These are phyloP conservation scores for Drosophila punjabiensis DNA, from an alignment of 1,140 invertebrate genomes.

Conservation along the genomic window DNA sequence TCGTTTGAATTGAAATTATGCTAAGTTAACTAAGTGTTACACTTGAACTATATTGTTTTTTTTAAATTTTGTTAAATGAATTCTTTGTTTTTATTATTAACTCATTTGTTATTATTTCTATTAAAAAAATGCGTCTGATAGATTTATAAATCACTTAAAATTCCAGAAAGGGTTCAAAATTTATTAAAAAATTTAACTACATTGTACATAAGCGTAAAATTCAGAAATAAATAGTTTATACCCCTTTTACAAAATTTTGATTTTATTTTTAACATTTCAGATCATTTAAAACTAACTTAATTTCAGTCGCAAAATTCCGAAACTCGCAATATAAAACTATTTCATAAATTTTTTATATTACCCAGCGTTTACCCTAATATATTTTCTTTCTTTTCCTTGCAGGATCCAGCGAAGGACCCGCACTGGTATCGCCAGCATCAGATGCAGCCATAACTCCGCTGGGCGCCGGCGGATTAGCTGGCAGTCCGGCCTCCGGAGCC, in stretches of 20 bases:
- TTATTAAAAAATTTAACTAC: background rate
- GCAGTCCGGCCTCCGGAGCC: constrained; percentile 73
- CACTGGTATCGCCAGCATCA: constrained; percentile 66
- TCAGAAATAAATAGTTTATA: background rate
- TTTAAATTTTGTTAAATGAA: background rate
- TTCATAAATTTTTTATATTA: background rate
- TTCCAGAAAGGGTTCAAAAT: background rate
- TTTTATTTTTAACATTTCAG: background rate
- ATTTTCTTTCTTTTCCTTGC: background rate
- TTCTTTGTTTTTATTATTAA: background rate
- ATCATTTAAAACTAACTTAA: background rate
- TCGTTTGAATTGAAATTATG: background rate
- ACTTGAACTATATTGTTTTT: background rate
- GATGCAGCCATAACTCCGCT: constrained; percentile 62
- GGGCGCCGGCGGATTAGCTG: constrained; percentile 56
- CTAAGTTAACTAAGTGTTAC: background rate
- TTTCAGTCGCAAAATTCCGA: too few species aligned
- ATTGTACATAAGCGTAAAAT: background rate
- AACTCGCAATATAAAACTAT: too few species aligned
- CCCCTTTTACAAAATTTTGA: too few species aligned
- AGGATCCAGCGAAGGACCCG: constrained; percentile 63
- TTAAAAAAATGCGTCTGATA: too few species aligned
- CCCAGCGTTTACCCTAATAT: background rate
- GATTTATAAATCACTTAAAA: background rate
- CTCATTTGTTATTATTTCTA: background rate